These are phyloP conservation scores for Magallana angulata DNA, from an alignment of 1,140 invertebrate species.

Conservation along the genomic window DNA sequence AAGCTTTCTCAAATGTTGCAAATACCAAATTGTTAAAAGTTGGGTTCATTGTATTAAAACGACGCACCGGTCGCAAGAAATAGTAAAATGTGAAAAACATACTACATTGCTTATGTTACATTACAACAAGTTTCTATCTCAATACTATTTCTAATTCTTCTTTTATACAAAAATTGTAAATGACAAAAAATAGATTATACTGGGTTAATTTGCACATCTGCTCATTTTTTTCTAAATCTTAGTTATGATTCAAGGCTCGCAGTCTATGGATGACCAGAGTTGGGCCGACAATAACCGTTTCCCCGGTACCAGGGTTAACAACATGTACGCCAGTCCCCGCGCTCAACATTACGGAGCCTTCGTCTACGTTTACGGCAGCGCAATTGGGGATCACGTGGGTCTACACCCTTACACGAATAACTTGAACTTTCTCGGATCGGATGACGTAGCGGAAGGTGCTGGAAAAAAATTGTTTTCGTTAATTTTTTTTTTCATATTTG, in stretches of 20 bases:
- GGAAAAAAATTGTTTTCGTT: no score
- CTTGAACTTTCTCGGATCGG: background rate
- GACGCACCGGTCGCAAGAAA: background rate
- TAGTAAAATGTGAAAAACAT: no score
- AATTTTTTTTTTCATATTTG: no score
- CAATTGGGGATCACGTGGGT: constrained; percentile 57
- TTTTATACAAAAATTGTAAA: no score
- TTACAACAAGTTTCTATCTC: no score
- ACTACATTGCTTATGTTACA: no score
- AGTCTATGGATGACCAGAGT: constrained; percentile 60
- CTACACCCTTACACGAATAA: constrained; percentile 59
- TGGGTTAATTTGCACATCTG: constrained; percentile 45
- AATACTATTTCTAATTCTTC: no score
- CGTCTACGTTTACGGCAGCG: constrained; percentile 67
- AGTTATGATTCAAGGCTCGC: constrained; percentile 65
- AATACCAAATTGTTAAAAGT: no score
- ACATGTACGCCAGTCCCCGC: constrained; percentile 58
- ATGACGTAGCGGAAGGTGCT: no score
- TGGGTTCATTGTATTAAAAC: background rate
- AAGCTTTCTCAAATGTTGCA: no score
- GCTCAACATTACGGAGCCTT: constrained; percentile 64
- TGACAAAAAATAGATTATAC: no score
- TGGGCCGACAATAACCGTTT: constrained; percentile 65
- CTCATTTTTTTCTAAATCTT: constrained; percentile 65
- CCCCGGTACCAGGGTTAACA: constrained; percentile 61